phyloP scores from a whole-genome alignment of 1,140 invertebrate genomes.

The Copidosoma floridanum region DNA sequence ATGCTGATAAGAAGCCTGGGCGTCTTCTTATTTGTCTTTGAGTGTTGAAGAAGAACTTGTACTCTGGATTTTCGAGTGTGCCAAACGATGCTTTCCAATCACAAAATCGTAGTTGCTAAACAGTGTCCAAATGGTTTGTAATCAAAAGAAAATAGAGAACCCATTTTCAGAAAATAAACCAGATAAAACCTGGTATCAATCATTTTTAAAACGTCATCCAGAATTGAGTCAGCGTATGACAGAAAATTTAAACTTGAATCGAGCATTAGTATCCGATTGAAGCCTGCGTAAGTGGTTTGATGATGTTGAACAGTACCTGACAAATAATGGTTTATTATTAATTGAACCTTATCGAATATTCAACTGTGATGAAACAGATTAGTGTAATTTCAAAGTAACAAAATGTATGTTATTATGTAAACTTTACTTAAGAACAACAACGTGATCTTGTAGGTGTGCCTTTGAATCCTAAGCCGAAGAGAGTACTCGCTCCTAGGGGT shows the following conservation, averaged over 20 bases:
- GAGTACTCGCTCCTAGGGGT: conserved; percentile 3
- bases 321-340: neutral
- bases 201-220: neutral
- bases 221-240: neutral
- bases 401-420: neutral
- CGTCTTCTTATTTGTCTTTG: too few species aligned
- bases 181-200: neutral
- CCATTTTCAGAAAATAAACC: neutral
- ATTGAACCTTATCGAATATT: neutral
- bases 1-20: too few species aligned
- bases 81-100: neutral
- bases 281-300: too few species aligned
- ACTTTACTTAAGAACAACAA: neutral
- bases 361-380: neutral
- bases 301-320: too few species aligned
- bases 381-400: too few species aligned
- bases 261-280: neutral
- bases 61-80: neutral
- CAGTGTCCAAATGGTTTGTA: too few species aligned
- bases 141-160: neutral
- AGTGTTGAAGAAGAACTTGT: too few species aligned
- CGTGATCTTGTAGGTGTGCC: conserved; percentile 31
- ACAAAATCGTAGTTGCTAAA: neutral
- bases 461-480: conserved; percentile 38
- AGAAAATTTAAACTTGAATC: neutral